Percentiles rank a stretch among this genome's conserved stretches.
Evolutionary conservation across 1,140 invertebrate species (phyloP).

Genomic region (Cardiocondyla obscurior): DNA sequence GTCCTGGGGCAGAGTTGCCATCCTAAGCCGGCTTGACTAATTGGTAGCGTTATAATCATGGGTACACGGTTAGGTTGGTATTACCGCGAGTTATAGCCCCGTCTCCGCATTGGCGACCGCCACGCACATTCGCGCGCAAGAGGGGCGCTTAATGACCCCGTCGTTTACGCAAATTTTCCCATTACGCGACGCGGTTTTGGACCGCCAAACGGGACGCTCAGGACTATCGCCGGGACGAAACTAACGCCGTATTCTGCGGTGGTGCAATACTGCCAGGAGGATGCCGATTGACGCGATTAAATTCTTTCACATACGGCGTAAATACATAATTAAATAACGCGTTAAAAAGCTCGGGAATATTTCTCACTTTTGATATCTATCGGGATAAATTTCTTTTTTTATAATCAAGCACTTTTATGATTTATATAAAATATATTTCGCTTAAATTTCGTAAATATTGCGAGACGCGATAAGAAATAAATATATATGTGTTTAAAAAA

Average conservation of each 20-base stretch:
- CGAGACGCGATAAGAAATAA: constrained; percentile 6
- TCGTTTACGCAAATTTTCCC: constrained; percentile 85
- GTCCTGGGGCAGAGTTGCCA: constrained; percentile 78
- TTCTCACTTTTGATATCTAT: not conserved
- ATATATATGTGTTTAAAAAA: constrained; percentile 13
- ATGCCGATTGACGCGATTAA: not conserved
- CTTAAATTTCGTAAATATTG: not conserved
- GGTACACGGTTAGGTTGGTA: constrained; percentile 84
- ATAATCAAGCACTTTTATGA: not conserved
- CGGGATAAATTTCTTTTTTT: not conserved
- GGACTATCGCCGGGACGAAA: constrained; percentile 69
- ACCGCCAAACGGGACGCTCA: constrained; percentile 78
- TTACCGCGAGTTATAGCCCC: constrained; percentile 84
- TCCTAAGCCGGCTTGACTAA: constrained; percentile 84
- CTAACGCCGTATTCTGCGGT: constrained; percentile 29
- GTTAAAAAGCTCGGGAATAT: not conserved
- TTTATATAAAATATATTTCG: not conserved
- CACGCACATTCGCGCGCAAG: constrained; percentile 74
- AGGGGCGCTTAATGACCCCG: constrained; percentile 81
- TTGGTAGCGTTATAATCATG: constrained; percentile 85
- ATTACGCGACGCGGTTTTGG: constrained; percentile 83
- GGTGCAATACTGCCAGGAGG: too few species aligned
- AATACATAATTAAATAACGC: not conserved
- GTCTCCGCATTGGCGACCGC: constrained; percentile 70
- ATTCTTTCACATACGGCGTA: not conserved